These are phyloP conservation scores for Odontomyia ornata DNA, from an alignment of 2,888 invertebrate species.

Conservation along the genomic window DNA sequence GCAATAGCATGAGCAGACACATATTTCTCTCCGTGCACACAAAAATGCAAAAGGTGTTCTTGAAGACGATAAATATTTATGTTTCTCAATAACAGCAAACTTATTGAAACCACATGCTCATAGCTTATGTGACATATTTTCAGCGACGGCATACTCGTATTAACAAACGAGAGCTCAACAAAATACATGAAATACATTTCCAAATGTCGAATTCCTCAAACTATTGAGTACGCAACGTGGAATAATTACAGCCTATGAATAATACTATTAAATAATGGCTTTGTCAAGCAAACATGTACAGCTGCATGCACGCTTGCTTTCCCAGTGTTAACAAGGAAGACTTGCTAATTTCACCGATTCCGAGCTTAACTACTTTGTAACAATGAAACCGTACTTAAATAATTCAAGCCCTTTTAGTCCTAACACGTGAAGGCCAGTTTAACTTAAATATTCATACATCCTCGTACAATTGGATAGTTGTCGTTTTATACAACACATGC, in stretches of 20 bases:
- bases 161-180: background rate
- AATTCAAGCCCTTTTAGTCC: constrained; percentile 9
- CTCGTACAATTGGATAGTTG: background rate
- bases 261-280: constrained; percentile 11
- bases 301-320: background rate
- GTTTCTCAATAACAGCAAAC: background rate
- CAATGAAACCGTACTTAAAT: background rate
- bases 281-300: background rate
- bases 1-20: no score
- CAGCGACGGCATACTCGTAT: background rate
- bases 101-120: background rate
- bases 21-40: background rate
- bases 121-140: constrained; percentile 5
- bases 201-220: background rate
- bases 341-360: background rate
- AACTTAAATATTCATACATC: background rate
- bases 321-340: background rate
- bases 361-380: background rate
- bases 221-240: constrained; percentile 6
- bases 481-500: background rate
- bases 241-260: constrained; percentile 5
- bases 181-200: background rate
- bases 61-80: constrained; percentile 16
- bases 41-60: background rate
- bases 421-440: background rate